Base-by-base conservation (phyloP, 2,113 vertebrate genomes). In the Oreochromis aureus region DNA sequence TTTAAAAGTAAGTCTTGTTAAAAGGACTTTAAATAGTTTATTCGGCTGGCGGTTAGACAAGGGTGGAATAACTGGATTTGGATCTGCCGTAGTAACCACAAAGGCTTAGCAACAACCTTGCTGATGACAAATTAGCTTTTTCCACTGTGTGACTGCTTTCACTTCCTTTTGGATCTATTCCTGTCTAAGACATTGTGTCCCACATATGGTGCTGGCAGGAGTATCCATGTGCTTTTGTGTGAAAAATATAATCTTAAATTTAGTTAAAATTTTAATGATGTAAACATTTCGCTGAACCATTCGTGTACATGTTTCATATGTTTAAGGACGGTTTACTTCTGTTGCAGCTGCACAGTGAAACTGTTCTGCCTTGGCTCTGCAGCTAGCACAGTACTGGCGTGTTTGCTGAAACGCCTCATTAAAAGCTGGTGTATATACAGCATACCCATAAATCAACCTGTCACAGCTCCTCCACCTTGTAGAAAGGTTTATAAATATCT, bases 51-150 rank as follows among this genome's bases (percentile, higher is more conserved):
- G 89, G 93, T 91, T 80, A 51, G 88, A 88, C 88, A 73, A 71
- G 80, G 79, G 58, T 66, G 78, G 86, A 54, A 87, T 87, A 73
- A 82, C 27, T 59, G 80, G 11, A 51, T 90, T 66, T 87, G 55
- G 84, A 84, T 83, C 10, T 46, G 39, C 83, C 84, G 55, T n/a
- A 63, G 87, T 9, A 19, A 48, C 89, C 89, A 30, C 86, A 82
- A 82, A 81, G 59, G 90, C 58, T 84, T 30, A 27, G 63, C 85
- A 89, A 90, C 89, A 84, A 55, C 51, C 18, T n/a, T 4, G 27
- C 86, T 59, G 87, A 91, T 92, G 91, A 94, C 88, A 89, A 93
- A 95, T 89, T 46, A 87, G 83, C 88, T 89, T 92, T 92, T 92
- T 93, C 91, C 93, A 92, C 88, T 76, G 48, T 71, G 46, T 73